Conservation (phyloP, 2,888 invertebrate species). For the Zygogramma bicolorata region DNA sequence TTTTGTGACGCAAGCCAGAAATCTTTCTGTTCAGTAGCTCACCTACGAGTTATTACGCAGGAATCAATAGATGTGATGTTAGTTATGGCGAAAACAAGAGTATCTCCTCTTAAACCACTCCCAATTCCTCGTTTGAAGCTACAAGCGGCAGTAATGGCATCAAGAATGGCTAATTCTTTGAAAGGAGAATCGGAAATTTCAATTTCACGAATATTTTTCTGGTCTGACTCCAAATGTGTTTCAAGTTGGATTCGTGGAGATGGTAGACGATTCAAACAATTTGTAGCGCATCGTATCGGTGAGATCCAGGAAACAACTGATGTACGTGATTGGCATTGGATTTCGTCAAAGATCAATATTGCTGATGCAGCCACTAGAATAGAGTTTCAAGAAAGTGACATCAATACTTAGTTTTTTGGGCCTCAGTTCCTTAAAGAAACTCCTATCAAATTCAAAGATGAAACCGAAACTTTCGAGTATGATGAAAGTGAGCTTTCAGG, state of each 20-base stretch:
- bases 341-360: neutral
- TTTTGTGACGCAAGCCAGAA: too few relatives aligned
- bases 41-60: too few relatives aligned
- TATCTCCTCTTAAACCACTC: too few relatives aligned
- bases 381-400: neutral
- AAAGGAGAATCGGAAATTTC: conserved; percentile 28
- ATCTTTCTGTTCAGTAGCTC: too few relatives aligned
- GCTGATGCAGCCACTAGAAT: neutral
- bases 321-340: neutral
- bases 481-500: neutral
- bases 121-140: too few relatives aligned
- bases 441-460: too few relatives aligned
- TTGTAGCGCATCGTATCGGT: neutral
- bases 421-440: neutral
- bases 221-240: conserved; percentile 54
- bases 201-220: conserved; percentile 37
- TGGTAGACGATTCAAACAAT: neutral
- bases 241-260: conserved; percentile 48
- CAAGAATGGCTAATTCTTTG: too few relatives aligned
- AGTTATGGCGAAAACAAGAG: too few relatives aligned
- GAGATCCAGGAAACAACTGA: neutral
- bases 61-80: too few relatives aligned
- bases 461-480: neutral
- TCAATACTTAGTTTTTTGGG: neutral
- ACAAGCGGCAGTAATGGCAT: neutral